phyloP scores from a whole-genome alignment of 2,888 invertebrate genomes.

The Coelogynopora nodosa region DNA sequence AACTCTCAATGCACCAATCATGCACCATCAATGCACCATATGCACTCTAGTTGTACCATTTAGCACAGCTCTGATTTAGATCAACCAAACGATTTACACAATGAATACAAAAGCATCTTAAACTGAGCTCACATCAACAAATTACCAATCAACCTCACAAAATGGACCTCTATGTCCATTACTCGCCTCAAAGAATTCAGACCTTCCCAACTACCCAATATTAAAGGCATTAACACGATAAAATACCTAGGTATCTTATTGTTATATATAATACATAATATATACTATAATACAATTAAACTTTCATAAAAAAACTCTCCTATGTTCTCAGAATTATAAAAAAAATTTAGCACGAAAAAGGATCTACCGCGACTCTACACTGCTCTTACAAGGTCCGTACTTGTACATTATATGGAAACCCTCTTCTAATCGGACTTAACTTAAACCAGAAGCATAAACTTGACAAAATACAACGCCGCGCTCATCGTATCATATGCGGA shows the following conservation, averaged over 20 bases:
- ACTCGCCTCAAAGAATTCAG: not conserved
- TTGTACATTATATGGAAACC: conserved; percentile 31
- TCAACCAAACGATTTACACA: conserved; percentile 16
- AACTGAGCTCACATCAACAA: not conserved
- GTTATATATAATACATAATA: not conserved
- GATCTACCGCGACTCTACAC: conserved; percentile 12
- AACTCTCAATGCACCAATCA: conserved; percentile 13
- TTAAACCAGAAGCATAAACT: conserved; percentile 12
- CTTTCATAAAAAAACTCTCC: conserved; percentile 12
- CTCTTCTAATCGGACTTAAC: conserved; percentile 8
- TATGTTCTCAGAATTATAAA: conserved; percentile 11
- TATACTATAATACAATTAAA: conserved; percentile 1
- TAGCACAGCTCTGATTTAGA: not conserved
- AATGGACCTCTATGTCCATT: not conserved
- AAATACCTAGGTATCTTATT: conserved; percentile 11
- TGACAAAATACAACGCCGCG: conserved; percentile 21
- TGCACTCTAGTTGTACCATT: conserved; percentile 16
- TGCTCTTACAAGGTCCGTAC: conserved; percentile 7
- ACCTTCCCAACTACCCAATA: not conserved
- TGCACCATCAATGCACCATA: not conserved
- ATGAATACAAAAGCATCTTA: conserved; percentile 10
- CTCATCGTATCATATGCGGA: conserved; percentile 23
- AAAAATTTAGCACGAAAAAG: conserved; percentile 19
- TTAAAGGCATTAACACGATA: not conserved
- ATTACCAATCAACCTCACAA: not conserved